Percentiles rank a stretch among this genome's conserved stretches.
Evolutionary conservation across 2,797 vertebrate genomes (phyloP).

Genomic region (Pyrocephalus nanus): DNA sequence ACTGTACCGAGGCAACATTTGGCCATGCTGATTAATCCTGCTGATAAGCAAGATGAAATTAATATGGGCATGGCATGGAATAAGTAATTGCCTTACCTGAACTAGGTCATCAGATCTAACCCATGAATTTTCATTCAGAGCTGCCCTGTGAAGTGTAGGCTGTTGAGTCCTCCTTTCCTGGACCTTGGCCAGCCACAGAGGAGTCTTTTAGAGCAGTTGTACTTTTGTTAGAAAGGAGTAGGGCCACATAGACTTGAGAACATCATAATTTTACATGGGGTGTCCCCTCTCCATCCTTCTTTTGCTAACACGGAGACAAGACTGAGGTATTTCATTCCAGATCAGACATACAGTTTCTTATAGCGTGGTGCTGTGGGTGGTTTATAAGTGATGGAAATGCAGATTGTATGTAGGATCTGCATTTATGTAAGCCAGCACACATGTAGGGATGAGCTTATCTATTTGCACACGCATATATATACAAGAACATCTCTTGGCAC

Average conservation of each 20-base stretch:
- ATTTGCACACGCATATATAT: background rate
- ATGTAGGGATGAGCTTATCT: background rate
- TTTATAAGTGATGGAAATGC: background rate
- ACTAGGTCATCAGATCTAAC: background rate
- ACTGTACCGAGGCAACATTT: background rate
- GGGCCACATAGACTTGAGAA: background rate
- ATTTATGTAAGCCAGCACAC: constrained; percentile 46
- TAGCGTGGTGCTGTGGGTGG: background rate
- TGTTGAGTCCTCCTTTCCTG: background rate
- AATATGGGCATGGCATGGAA: background rate
- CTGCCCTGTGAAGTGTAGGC: background rate
- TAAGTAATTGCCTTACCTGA: background rate
- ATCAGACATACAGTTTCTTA: background rate
- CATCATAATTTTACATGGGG: background rate
- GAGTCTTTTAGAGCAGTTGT: background rate
- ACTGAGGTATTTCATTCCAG: background rate
- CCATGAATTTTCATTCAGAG: background rate
- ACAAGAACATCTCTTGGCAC: background rate
- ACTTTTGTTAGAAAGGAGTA: background rate
- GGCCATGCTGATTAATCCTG: constrained; percentile 24
- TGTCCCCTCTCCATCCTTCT: background rate
- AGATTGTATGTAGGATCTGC: constrained; percentile 45
- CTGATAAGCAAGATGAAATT: constrained; percentile 31
- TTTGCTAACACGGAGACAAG: background rate
- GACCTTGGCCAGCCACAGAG: background rate